phyloP scores from a whole-genome alignment of 2,888 invertebrate genomes.

The Dryocosmus kuriphilus region DNA sequence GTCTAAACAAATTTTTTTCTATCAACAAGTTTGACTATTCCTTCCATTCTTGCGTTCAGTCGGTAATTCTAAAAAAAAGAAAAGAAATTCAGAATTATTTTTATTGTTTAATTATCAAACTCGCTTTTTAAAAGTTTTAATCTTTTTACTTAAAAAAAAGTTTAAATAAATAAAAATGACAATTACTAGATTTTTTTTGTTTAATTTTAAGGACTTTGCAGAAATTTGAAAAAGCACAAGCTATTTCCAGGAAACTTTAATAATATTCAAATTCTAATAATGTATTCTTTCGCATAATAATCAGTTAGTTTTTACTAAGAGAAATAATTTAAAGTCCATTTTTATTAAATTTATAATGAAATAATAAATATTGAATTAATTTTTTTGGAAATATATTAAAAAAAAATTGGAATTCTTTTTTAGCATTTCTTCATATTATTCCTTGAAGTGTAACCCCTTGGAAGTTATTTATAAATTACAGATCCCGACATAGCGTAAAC shows the following conservation, averaged over 20 bases:
- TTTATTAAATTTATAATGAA: too few species aligned
- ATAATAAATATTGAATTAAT: too few species aligned
- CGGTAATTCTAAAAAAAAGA: conserved; percentile 17
- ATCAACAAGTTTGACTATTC: conserved; percentile 21
- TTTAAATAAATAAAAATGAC: too few species aligned
- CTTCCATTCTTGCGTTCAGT: conserved; percentile 45
- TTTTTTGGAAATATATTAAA: background rate
- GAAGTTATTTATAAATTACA: conserved; percentile 8
- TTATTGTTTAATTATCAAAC: background rate
- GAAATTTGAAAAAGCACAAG: too few species aligned
- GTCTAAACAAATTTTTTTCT: conserved; percentile 46
- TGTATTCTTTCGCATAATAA: too few species aligned
- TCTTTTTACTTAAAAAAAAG: background rate
- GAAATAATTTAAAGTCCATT: too few species aligned
- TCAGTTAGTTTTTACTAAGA: too few species aligned
- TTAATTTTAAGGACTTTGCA: too few species aligned
- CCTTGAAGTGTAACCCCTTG: background rate
- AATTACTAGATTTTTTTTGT: too few species aligned
- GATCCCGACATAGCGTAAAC: conserved; percentile 2
- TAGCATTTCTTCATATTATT: background rate
- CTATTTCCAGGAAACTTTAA: too few species aligned
- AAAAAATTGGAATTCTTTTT: background rate
- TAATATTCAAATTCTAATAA: too few species aligned
- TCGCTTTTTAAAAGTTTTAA: background rate
- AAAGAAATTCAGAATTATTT: background rate